Evolutionary conservation across 2,888 invertebrate species (phyloP).

Genomic region (Epinotia demarniana): DNA sequence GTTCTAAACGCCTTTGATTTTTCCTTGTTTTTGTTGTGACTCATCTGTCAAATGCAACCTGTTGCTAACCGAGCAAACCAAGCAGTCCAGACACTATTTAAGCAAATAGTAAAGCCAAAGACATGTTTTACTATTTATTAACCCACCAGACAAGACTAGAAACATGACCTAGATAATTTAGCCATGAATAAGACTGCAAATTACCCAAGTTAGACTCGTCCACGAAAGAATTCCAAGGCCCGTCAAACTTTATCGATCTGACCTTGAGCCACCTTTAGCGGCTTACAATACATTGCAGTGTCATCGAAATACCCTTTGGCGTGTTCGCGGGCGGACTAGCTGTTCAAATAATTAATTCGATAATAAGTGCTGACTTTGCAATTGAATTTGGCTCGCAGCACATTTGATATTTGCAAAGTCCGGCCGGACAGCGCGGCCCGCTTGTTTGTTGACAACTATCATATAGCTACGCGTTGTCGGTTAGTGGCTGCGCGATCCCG

Average conservation of each 20-base stretch:
- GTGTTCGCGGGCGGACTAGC: conserved; percentile 11
- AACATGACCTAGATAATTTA: conserved; percentile 4
- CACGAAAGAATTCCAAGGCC: conserved; percentile 32
- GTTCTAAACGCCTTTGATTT: conserved; percentile 14
- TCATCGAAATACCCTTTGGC: conserved; percentile 34
- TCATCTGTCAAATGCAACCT: conserved; percentile 30
- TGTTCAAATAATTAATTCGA: conserved; percentile 16
- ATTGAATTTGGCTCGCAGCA: conserved; percentile 30
- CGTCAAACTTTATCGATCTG: conserved; percentile 41
- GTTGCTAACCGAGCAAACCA: conserved; percentile 32
- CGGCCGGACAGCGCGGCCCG: conserved; percentile 56
- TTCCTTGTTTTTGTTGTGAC: conserved; percentile 18
- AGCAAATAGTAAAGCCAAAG: background rate
- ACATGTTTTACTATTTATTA: conserved; percentile 1
- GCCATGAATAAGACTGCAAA: conserved; percentile 16
- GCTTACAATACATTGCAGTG: conserved; percentile 36
- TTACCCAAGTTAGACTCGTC: conserved; percentile 13
- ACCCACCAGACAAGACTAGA: background rate
- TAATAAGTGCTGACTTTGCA: conserved; percentile 14
- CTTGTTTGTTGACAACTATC: conserved; percentile 69
- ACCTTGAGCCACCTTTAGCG: conserved; percentile 39
- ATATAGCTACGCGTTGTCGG: conserved; percentile 63
- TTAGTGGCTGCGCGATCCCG: conserved; percentile 70
- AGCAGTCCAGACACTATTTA: background rate
- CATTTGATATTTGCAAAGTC: conserved; percentile 38